phyloP scores from a whole-genome alignment of 1,140 invertebrate genomes.

The Druon quercuslanigerum region DNA sequence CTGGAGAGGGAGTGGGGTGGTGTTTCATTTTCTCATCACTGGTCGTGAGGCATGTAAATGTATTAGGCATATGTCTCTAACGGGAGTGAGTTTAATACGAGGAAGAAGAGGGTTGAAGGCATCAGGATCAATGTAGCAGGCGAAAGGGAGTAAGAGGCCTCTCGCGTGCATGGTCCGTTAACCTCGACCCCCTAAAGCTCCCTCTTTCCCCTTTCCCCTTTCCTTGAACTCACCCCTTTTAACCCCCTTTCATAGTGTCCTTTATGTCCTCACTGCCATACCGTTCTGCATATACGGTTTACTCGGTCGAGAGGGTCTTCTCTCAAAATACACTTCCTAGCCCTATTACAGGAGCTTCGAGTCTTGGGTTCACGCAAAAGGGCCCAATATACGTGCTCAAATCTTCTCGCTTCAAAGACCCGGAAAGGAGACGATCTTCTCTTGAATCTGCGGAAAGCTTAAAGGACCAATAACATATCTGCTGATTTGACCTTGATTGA shows the following conservation, averaged over 20 bases:
- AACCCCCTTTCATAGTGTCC: conserved; percentile 17
- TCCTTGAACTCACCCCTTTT: conserved; percentile 30
- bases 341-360: conserved; percentile 42
- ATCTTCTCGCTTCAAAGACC: not conserved
- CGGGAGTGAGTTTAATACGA: conserved; percentile 50
- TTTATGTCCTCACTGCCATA: conserved; percentile 33
- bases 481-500: too few relatives aligned
- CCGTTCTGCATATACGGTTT: conserved; percentile 33
- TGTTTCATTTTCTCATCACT: too few relatives aligned
- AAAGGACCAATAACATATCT: too few relatives aligned
- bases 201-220: conserved; percentile 6
- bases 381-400: conserved; percentile 12
- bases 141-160: conserved; percentile 51
- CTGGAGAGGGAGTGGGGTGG: too few relatives aligned
- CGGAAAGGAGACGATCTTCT: too few relatives aligned
- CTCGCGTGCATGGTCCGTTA: conserved; percentile 59
- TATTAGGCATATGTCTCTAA: conserved; percentile 8
- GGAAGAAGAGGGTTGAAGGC: conserved; percentile 51
- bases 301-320: conserved; percentile 44
- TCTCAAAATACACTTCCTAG: conserved; percentile 53
- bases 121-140: conserved; percentile 57
- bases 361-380: conserved; percentile 9
- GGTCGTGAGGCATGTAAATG: conserved; percentile 44
- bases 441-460: too few relatives aligned
- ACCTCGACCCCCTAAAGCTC: conserved; percentile 55